A percentile compares a stretch with the other conserved stretches of the same genome.
Evolutionary conservation across 2,797 vertebrate species (phyloP).

Genomic region (Manis javanica): DNA sequence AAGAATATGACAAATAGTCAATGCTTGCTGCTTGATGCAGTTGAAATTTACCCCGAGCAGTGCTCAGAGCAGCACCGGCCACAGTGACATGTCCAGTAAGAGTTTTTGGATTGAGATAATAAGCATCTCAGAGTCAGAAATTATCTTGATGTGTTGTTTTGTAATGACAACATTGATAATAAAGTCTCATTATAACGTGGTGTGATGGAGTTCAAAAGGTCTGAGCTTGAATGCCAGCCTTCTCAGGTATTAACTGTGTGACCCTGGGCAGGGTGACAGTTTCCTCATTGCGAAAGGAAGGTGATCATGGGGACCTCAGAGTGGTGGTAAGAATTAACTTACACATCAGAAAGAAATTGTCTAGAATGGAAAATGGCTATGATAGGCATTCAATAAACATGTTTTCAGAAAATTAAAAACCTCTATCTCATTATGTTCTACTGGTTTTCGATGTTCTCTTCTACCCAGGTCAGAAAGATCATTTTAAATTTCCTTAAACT

Average conservation of each 20-base stretch:
- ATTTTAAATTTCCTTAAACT: background rate
- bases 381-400: background rate
- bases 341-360: background rate
- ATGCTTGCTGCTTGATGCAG: background rate
- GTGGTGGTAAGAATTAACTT: background rate
- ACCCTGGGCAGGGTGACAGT: background rate
- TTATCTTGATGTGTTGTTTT: background rate
- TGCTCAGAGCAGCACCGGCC: background rate
- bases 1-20: background rate
- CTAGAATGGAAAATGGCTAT: background rate
- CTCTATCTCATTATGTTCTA: background rate
- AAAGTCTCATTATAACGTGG: background rate
- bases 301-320: background rate
- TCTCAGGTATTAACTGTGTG: background rate
- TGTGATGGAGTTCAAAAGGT: background rate
- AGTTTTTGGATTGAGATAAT: background rate
- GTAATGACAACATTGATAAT: background rate
- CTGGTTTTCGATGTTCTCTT: background rate
- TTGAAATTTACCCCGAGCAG: background rate
- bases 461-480: background rate
- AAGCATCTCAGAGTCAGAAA: background rate
- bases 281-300: background rate
- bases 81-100: background rate
- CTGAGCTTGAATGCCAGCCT: background rate
- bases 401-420: slow-evolving; percentile 4